phyloP scores from a whole-genome alignment of 92 coral and sea anemone species.

The Epizoanthus ramosus region DNA sequence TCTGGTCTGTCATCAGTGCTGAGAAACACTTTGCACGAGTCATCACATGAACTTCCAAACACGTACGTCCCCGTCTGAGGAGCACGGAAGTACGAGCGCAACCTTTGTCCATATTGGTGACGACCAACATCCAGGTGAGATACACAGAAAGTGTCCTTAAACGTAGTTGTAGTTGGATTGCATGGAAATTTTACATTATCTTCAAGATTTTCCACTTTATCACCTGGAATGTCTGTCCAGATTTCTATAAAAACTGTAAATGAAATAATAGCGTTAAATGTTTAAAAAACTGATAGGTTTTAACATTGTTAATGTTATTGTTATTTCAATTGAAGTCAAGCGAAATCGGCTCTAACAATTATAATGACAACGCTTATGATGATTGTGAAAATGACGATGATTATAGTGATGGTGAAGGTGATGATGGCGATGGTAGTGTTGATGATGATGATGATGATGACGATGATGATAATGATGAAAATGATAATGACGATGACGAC shows the following conservation, averaged over 20 bases:
- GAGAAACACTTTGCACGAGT: conserved; percentile 66
- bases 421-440: too few relatives aligned
- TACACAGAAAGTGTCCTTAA: conserved; percentile 55
- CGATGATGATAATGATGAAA: too few relatives aligned
- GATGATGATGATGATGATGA: too few relatives aligned
- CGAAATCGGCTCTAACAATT: too few relatives aligned
- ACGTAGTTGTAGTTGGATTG: conserved; percentile 25
- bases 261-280: too few relatives aligned
- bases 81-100: conserved; percentile 64
- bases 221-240: conserved; percentile 53
- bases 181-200: conserved; percentile 53
- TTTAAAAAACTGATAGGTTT: too few relatives aligned
- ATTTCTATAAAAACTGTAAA: conserved; percentile 57
- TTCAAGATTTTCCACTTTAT: conserved; percentile 30
- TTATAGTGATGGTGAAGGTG: too few relatives aligned
- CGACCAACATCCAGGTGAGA: conserved; percentile 7
- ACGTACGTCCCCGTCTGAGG: conserved; percentile 62
- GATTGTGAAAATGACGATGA: too few relatives aligned
- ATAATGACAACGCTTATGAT: too few relatives aligned
- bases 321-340: too few relatives aligned
- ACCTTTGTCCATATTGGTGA: conserved; percentile 59
- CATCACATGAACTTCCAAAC: conserved; percentile 67
- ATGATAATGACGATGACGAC: too few relatives aligned
- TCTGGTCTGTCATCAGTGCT: conserved; percentile 53
- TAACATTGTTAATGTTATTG: too few relatives aligned